Evolutionary conservation across 2,797 vertebrate species (phyloP).

Genomic region (Harpagifer antarcticus): DNA sequence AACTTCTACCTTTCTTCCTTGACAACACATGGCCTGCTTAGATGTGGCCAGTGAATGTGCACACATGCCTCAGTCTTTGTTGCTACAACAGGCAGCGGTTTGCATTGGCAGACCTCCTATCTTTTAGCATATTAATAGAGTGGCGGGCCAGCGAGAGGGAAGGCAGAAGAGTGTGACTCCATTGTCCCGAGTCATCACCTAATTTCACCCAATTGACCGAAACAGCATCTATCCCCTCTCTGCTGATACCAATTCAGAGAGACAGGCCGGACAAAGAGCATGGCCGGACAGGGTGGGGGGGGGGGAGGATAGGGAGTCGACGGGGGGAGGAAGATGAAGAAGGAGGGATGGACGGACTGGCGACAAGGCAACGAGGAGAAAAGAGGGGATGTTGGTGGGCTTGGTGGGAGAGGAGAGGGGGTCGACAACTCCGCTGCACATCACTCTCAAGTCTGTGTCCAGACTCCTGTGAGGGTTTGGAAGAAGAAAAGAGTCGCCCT

Average conservation of each 20-base stretch:
- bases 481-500: slow-evolving; percentile 82
- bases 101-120: slow-evolving; percentile 84
- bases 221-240: slow-evolving; percentile 86
- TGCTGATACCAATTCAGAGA: slow-evolving; percentile 87
- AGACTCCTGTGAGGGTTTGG: slow-evolving; percentile 85
- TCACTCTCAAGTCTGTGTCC: slow-evolving; percentile 87
- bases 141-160: slow-evolving; percentile 84
- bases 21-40: slow-evolving; percentile 73
- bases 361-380: slow-evolving; percentile 61
- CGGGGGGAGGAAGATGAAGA: slow-evolving; percentile 62
- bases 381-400: slow-evolving; percentile 65
- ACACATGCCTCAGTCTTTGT: slow-evolving; percentile 85
- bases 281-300: slow-evolving; percentile 57
- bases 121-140: slow-evolving; percentile 92
- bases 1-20: slow-evolving; percentile 77
- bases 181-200: slow-evolving; percentile 91
- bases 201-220: slow-evolving; percentile 89
- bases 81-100: slow-evolving; percentile 86
- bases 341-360: slow-evolving; percentile 68
- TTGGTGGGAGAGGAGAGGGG: slow-evolving; percentile 60
- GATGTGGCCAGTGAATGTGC: slow-evolving; percentile 84
- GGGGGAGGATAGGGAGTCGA: slow-evolving; percentile 20
- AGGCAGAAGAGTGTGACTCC: slow-evolving; percentile 88
- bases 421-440: slow-evolving; percentile 81
- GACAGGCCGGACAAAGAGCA: slow-evolving; percentile 86